These are phyloP conservation scores for Coelopa frigida DNA, from an alignment of 1,140 invertebrate genomes.

Conservation along the genomic window DNA sequence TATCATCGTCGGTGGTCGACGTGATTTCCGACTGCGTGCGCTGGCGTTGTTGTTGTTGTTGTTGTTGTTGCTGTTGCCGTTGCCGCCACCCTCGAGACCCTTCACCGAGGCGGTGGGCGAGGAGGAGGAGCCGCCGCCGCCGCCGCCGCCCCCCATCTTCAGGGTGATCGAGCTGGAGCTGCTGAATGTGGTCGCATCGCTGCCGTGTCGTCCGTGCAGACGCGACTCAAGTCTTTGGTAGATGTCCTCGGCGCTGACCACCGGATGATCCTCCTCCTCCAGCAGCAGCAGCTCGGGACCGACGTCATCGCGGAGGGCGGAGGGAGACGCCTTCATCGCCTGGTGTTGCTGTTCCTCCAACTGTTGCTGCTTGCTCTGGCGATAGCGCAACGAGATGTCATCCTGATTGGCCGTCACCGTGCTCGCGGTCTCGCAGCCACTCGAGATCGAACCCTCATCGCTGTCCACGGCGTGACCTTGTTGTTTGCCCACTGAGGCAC, in stretches of 20 bases:
- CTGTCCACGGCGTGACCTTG: slow-evolving; percentile 48
- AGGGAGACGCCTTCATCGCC: neutral
- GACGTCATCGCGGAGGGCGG: neutral
- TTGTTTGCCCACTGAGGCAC: slow-evolving; percentile 17
- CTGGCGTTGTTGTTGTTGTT: neutral
- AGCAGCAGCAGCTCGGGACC: too few relatives aligned
- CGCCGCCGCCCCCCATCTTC: slow-evolving; percentile 20
- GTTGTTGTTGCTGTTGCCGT: neutral
- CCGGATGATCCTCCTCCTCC: too few relatives aligned
- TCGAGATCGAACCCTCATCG: slow-evolving; percentile 70
- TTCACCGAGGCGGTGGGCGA: slow-evolving; percentile 16
- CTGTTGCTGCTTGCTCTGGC: slow-evolving; percentile 4
- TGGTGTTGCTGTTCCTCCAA: neutral
- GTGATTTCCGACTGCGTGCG: neutral
- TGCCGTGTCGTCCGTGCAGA: slow-evolving; percentile 31
- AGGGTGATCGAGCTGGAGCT: slow-evolving; percentile 41
- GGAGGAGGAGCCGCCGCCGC: too few relatives aligned
- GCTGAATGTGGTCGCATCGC: slow-evolving; percentile 34
- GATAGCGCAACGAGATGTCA: slow-evolving; percentile 17
- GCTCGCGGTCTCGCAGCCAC: slow-evolving; percentile 70
- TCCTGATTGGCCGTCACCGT: slow-evolving; percentile 50
- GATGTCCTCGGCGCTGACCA: slow-evolving; percentile 24
- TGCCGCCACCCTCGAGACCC: slow-evolving; percentile 13
- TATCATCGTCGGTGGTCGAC: neutral
- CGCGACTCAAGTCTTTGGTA: slow-evolving; percentile 40